Percentiles rank a stretch among this genome's conserved stretches.
Evolutionary conservation across 2,888 invertebrate genomes (phyloP).

Genomic region (Drymonia ruficornis): DNA sequence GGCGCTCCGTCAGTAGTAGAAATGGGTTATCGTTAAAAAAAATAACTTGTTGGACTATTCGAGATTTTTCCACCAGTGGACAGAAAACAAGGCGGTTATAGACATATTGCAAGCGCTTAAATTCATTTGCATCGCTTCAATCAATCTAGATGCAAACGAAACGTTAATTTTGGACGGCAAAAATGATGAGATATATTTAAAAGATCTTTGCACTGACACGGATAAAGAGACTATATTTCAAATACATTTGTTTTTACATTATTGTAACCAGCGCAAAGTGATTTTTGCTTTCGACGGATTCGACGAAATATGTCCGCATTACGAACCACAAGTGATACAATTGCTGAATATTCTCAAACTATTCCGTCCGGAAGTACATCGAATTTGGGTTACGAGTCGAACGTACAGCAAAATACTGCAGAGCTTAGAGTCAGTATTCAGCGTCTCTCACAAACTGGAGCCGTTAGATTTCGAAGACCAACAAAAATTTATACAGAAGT

Average conservation of each 20-base stretch:
- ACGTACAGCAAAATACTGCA: slow-evolving; percentile 12
- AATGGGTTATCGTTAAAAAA: too few species aligned
- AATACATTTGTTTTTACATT: background rate
- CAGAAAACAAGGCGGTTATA: background rate
- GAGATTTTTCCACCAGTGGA: slow-evolving; percentile 9
- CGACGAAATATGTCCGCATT: too few species aligned
- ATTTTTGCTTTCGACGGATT: too few species aligned
- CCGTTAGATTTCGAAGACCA: slow-evolving; percentile 8
- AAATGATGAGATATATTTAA: slow-evolving; percentile 6
- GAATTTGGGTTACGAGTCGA: slow-evolving; percentile 7
- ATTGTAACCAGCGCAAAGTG: too few species aligned
- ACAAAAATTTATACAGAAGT: slow-evolving; percentile 10
- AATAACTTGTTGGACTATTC: slow-evolving; percentile 11
- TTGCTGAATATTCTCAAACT: background rate
- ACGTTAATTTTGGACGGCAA: too few species aligned
- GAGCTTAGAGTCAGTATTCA: too few species aligned
- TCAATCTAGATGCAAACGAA: background rate
- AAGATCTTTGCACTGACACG: background rate
- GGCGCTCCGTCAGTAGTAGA: slow-evolving; percentile 6
- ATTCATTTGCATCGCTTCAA: slow-evolving; percentile 8
- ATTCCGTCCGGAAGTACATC: background rate
- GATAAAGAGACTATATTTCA: background rate
- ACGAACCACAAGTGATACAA: slow-evolving; percentile 8
- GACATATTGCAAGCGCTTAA: slow-evolving; percentile 6
- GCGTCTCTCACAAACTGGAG: slow-evolving; percentile 8